phyloP scores from a whole-genome alignment of 2,888 invertebrate species.

The Petrolisthes cinctipes region DNA sequence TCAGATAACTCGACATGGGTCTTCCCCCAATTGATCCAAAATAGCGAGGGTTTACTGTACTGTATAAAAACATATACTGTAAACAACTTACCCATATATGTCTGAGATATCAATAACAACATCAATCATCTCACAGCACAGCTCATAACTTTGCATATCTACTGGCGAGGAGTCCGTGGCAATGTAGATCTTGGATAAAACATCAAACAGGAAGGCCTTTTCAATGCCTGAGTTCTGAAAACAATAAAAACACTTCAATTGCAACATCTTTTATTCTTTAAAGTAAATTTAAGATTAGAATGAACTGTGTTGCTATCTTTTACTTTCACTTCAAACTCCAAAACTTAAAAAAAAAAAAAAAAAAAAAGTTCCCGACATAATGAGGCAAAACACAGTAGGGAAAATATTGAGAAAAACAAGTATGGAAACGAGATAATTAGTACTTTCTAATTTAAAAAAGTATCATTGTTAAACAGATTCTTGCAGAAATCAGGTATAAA shows the following conservation, averaged over 20 bases:
- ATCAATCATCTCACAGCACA: constrained; percentile 99
- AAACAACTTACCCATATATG: constrained; percentile 85
- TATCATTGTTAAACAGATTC: too few relatives aligned
- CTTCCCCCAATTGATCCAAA: too few relatives aligned
- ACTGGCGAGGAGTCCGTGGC: constrained; percentile 99
- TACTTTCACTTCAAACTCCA: neutral
- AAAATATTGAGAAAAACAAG: neutral
- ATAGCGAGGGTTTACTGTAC: too few relatives aligned
- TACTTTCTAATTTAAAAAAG: neutral
- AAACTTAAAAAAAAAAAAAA: neutral
- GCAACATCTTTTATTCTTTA: neutral
- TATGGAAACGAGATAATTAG: neutral
- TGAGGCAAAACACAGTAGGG: neutral
- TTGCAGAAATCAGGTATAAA: too few relatives aligned
- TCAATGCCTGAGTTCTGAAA: constrained; percentile 97
- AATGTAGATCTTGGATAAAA: constrained; percentile 98
- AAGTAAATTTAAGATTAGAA: neutral
- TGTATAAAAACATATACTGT: neutral
- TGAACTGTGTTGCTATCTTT: neutral
- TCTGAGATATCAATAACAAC: constrained; percentile 98
- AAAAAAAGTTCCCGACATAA: neutral
- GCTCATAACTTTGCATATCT: constrained; percentile 99
- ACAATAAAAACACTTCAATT: neutral
- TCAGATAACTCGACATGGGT: neutral
- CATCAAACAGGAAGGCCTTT: constrained; percentile 99